Base-by-base conservation (phyloP, 2,113 vertebrate genomes). In the Oxygymnocypris stewartii region DNA sequence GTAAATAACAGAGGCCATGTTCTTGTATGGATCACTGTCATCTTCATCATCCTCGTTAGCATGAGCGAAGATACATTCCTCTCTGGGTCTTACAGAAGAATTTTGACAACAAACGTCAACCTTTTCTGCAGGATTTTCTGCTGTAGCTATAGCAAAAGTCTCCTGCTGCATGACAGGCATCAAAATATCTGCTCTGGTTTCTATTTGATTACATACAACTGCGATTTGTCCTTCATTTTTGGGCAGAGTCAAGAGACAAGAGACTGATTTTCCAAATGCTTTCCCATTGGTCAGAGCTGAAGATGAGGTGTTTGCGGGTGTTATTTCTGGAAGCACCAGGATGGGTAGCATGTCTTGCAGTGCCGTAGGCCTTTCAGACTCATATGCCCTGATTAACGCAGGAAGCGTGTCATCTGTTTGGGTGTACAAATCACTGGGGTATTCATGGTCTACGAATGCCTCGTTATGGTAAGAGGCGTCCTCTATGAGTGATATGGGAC, bases 391-490 rank as follows among this genome's bases (percentile, higher is more conserved):
- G 9, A 61, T n/a, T 35, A 86, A 40, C 12, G 86, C 76, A 25
- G 47, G 47, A 12, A 57, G 59, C 16, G 65, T 74, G 25, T 91
- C 92, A 7, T 86, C 88, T 83, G 47, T 92, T 82, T 89, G 89
- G 37, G 90, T 92, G 87, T 93, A 92, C n/a, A 92, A 82, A n/a
- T 87, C 85, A 13, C 49, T 75, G 4, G 88, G 84, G 28, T 28
- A 59, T 51, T 90, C 86, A 8, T 49, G 75, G 31, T 23, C 80
- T 2, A 47, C 59, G 75, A 90, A 89, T 4, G 87, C 90, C 81
- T 90, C 78, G 51, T 85, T 89, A 65, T 61, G 49, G 79, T 86
- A 90, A 65, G 87, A 80, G 4, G 88, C 59, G 11, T 93, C 90
- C 0, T 92, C 91, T 51, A 77, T 14, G 10, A 85, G 65, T 9